Evolutionary conservation across 2,797 vertebrate species (phyloP), one percentile per base, ranked within the genome.

Genomic region (Microcaecilia unicolor): DNA sequence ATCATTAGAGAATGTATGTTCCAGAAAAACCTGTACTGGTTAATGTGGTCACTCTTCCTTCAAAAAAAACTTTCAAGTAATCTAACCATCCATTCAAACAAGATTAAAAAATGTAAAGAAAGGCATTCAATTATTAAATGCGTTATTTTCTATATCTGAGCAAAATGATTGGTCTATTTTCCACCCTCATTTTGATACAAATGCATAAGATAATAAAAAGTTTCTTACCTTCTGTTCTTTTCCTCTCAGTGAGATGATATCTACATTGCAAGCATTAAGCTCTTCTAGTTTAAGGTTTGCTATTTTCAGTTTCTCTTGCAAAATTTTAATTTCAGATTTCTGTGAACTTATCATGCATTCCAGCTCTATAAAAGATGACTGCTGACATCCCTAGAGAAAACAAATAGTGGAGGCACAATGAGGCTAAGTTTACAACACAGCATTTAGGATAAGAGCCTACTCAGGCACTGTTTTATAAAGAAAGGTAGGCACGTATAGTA

Each of bases 311-410:
- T 77, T 79, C 50, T 72, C 58, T 44, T 66, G 55, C 44, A 82
- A 71, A 78, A 64, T 49, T 11, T 73, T 31, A 3, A 76, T 69
- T 70, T 84, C 75, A 37, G 59, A 71, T 41, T 73, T 70, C 49
- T 80, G 68, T 36, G 67, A 55, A 13, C 54, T 44, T 54, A 64
- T 51, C 31, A 58, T 40, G 43, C 34, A 45, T 51, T 77, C 61
- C 22, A 79, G 39, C 13, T 70, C 63, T 12, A 28, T 55, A 29
- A 59, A 48, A 23, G 59, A 64, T 49, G 56, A 46, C 13, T 32
- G 57, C 2, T 55, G 51, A 46, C 56, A 60, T 31, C 54, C 31
- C 49, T 65, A 41, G 31, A 57, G 30, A 55, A 64, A 46, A 18
- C n/a, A n/a, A 46, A 18, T n/a, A n/a, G n/a, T n/a, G 5, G 19